A percentile compares a stretch with the other conserved stretches of the same genome.
These are phyloP conservation scores for Diplazon laetatorius DNA, from an alignment of 2,888 invertebrate genomes.

Conservation along the genomic window DNA sequence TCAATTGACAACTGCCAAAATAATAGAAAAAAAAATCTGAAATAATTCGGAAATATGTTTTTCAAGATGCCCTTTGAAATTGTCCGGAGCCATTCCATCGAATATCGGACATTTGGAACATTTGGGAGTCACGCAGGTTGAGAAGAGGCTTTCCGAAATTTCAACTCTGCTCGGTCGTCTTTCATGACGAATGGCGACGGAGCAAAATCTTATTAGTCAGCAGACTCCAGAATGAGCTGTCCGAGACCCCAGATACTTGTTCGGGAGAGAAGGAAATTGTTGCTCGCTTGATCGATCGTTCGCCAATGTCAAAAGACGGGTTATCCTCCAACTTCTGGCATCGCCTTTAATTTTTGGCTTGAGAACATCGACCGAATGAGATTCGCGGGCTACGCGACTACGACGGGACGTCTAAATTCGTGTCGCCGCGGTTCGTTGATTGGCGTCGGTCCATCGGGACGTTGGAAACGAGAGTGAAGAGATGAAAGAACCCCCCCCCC, in stretches of 20 bases:
- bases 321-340: slow-evolving; percentile 40
- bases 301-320: slow-evolving; percentile 60
- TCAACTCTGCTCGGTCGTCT: background rate
- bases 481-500: slow-evolving; percentile 65
- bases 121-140: too few species aligned
- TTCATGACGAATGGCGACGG: slow-evolving; percentile 1
- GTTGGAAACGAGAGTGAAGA: slow-evolving; percentile 61
- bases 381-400: slow-evolving; percentile 10
- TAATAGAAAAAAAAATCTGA: too few species aligned
- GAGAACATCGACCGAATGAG: too few species aligned
- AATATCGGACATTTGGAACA: slow-evolving; percentile 18
- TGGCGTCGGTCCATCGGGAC: slow-evolving; percentile 68
- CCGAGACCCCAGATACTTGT: slow-evolving; percentile 4
- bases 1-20: too few species aligned
- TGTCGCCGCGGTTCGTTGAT: slow-evolving; percentile 67
- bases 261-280: background rate
- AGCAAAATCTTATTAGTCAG: slow-evolving; percentile 45
- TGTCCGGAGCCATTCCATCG: slow-evolving; percentile 32
- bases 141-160: too few species aligned
- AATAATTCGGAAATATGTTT: too few species aligned
- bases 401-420: slow-evolving; percentile 66
- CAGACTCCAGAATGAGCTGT: slow-evolving; percentile 54
- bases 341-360: too few species aligned
- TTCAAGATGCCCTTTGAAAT: too few species aligned
- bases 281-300: slow-evolving; percentile 61